Base-by-base conservation (phyloP, 53 echinoderm and acorn worm species). In the Hippasteria phrygiana region DNA sequence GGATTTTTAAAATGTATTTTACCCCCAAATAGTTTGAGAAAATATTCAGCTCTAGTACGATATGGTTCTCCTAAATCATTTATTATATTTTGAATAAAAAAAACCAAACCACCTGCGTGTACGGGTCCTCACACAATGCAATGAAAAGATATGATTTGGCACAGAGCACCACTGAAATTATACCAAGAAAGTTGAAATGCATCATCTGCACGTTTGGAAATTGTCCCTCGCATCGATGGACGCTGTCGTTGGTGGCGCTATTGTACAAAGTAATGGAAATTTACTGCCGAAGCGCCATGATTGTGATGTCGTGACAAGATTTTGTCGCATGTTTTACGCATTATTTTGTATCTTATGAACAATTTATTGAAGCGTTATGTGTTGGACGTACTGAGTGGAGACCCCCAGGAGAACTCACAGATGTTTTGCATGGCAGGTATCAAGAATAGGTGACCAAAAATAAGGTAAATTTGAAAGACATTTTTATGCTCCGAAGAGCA, bases 371-470 rank as follows among this genome's bases (percentile, higher is more conserved):
- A 73, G 37, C 46, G 11, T 45, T 24, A 73, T 73, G 73, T 73
- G 40, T n/a, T n/a, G 1, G 40, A 45, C 18, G 12, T n/a, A 73
- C 0, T 0, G 18, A 26, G 22, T 24, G 40, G 11, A 43, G 20
- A 73, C 37, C 38, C 26, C 24, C 1, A 41, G 43, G 11, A 17
- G 1, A 74, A 28, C 50, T 20, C n/a, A 62, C 43, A 39, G 39
- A 79, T 62, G 62, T 35, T 9, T 62, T 59, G 38, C 2, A 59
- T 62, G 6, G 40, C 27, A 59, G 37, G 62, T 24, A 33, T 37
- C 39, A 20, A 43, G 79, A 59, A 24, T 24, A 79, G 79, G 79
- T 79, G 79, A 79, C 79, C 55, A 41, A 73, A 40, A 73, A 56
- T 59, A 53, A 56, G 56, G 59, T 56, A 53, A 59, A 24, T 59